phyloP scores from a whole-genome alignment of 2,113 vertebrate genomes.

The Hydropotes inermis region DNA sequence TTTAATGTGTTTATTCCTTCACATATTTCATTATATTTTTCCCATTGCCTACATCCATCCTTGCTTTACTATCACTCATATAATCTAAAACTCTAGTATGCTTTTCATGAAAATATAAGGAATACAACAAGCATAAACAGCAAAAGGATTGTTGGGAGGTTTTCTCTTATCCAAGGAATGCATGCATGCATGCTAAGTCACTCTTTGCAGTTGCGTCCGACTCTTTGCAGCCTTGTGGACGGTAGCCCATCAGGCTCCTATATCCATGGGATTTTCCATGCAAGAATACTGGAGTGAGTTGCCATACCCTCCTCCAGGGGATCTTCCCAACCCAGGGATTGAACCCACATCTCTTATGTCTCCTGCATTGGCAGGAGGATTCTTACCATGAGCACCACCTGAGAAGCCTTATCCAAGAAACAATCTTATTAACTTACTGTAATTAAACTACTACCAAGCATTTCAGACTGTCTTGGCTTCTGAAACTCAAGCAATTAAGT shows the following conservation, averaged over 20 bases:
- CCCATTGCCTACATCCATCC: neutral
- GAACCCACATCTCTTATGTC: neutral
- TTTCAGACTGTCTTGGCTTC: neutral
- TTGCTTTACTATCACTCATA: neutral
- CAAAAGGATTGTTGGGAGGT: neutral
- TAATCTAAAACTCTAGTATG: neutral
- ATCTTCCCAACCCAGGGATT: neutral
- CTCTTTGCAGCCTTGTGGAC: neutral
- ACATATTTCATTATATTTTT: neutral
- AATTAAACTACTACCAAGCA: neutral
- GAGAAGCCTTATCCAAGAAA: neutral
- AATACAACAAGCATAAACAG: neutral
- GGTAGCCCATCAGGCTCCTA: fast-evolving
- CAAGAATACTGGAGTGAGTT: neutral
- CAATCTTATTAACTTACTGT: neutral
- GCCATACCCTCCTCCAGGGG: neutral
- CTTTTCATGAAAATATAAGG: neutral
- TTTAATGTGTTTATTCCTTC: neutral
- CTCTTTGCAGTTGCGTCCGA: neutral
- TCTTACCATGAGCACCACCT: neutral
- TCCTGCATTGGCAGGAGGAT: neutral
- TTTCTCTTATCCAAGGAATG: neutral
- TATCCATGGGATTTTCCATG: neutral
- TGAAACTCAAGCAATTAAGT: neutral
- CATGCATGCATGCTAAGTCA: fast-evolving